Base-by-base conservation (phyloP, 2,888 invertebrate species). In the Oscheius sp. region DNA sequence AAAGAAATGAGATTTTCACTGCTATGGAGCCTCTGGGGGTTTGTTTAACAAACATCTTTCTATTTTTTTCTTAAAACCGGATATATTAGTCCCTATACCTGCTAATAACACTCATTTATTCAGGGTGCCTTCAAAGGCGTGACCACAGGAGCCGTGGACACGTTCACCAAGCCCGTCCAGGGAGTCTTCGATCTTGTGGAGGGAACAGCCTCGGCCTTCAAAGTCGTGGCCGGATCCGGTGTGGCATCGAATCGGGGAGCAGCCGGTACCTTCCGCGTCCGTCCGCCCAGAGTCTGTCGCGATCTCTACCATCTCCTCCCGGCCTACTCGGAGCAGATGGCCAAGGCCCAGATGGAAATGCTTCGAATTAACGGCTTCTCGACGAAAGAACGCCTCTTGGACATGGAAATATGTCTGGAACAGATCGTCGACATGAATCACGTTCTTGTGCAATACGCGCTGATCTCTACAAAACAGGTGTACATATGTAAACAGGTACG, bases 121-220 rank as follows among this genome's bases (percentile, higher is more conserved):
- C 48, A 86, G 85, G 87, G 87, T 47, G 76, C 86, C 53, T 74
- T 86, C 10, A 77, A 82, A 48, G 88, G 88, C 35, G 70, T 87
- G 33, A 76, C 81, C 13, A 88, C 88, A 1, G 88, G 88, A n/a
- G 87, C 85, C 0, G 77, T 86, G 29, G 88, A 88, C 68, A 88
- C 87, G 4, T 79, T 88, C 29, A 88, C 88, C 10, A 88, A 88
- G 65, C 88, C 88, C 2, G 80, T 87, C 10, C 88, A 88, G 72
- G 88, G 88, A 57, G 75, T 88, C 2, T 85, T 87, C 59, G 88
- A 88, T 75, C 78, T 88, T n/a, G 79, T 88, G 0, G 88, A 86
- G 73, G 88, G 88, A 53, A 88, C 88, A 0, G 87, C 88, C 5
- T 85, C 87, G 4, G 88, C 88, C 0, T 75, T 88, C 68, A 84